phyloP scores from a whole-genome alignment of 2,888 invertebrate species.

The Thera obeliscata region DNA sequence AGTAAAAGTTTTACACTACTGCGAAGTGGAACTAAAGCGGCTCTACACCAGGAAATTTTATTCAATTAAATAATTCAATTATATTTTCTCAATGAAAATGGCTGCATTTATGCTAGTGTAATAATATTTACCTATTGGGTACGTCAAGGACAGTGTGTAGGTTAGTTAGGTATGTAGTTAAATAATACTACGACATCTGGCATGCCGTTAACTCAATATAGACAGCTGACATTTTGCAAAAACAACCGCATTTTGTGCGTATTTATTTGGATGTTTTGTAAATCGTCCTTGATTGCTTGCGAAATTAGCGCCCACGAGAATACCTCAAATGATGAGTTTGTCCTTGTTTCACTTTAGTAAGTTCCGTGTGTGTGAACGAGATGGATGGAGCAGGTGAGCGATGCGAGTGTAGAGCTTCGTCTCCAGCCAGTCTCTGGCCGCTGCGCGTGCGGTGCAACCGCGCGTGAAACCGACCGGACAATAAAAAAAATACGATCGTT shows the following conservation, averaged over 20 bases:
- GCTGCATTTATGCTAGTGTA: too few relatives aligned
- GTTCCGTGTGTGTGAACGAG: slow-evolving; percentile 55
- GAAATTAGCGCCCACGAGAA: slow-evolving; percentile 65
- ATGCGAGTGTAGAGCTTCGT: slow-evolving; percentile 59
- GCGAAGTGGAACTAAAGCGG: too few relatives aligned
- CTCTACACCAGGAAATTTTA: too few relatives aligned
- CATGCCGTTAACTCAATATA: slow-evolving; percentile 37
- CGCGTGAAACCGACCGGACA: slow-evolving; percentile 52
- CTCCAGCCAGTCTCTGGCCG: slow-evolving; percentile 79
- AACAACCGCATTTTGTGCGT: slow-evolving; percentile 50
- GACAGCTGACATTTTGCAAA: slow-evolving; percentile 65
- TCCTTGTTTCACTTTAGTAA: slow-evolving; percentile 55
- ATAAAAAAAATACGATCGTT: slow-evolving; percentile 63
- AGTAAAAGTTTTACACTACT: not conserved
- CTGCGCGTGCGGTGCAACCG: slow-evolving; percentile 74
- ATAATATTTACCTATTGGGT: too few relatives aligned
- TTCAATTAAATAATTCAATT: too few relatives aligned
- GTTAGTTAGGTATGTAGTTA: slow-evolving; percentile 3
- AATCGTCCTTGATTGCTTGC: slow-evolving; percentile 75
- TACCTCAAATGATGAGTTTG: slow-evolving; percentile 56
- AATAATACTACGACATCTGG: slow-evolving; percentile 16
- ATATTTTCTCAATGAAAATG: too few relatives aligned
- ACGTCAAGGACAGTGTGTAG: not conserved
- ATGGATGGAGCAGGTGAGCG: slow-evolving; percentile 60
- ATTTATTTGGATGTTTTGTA: slow-evolving; percentile 65